Base-by-base conservation (phyloP, 2,888 invertebrate genomes). In the Galeopsomyia nigrocyanea region DNA sequence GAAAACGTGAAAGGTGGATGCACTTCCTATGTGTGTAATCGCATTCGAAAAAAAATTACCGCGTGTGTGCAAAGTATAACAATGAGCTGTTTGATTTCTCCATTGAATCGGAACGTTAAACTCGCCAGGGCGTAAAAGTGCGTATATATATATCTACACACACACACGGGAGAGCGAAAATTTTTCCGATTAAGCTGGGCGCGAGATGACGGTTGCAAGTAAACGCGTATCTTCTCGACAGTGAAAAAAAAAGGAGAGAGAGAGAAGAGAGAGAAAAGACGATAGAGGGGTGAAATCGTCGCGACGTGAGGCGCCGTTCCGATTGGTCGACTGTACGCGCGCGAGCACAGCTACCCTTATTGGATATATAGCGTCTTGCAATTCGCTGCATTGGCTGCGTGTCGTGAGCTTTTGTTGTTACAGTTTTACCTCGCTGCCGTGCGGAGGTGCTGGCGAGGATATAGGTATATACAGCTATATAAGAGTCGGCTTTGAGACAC, bases 191-290 rank as follows among this genome's bases (percentile, higher is more conserved):
- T 73, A 73, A 65, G 47, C 56, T 49, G 75, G 69, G 53, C 55
- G 70, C 70, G 75, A 73, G 73, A 72, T 71, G 57, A 62, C 73
- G 71, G 65, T 63, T 55, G 64, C 55, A 50, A 53, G 63, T 53
- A 51, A 57, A 19, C n/a, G 19, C 13, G 21, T 14, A 56, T 61
- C 31, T 51, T 62, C 17, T 39, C 66, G 58, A 47, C 13, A 26
- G 21, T 16, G 56, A n/a, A 56, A 26, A 55, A 55, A 22, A 21
- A 26, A 51, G 31, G 49, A 21, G 49, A n/a, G 31, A 19, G 55
- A 63, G 58, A 60, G 31, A 46, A n/a, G 46, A 46, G 58, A 61
- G 39, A 39, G 39, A 39, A 10, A 10, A 39, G 22, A 50, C n/a
- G 47, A 31, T 17, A 55, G 68, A 68, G 61, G 61, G 68, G 68